A percentile compares a stretch with the other conserved stretches of the same genome.
These are phyloP conservation scores for Butastur rufipennis DNA, from an alignment of 2,113 vertebrate species.

Conservation along the genomic window DNA sequence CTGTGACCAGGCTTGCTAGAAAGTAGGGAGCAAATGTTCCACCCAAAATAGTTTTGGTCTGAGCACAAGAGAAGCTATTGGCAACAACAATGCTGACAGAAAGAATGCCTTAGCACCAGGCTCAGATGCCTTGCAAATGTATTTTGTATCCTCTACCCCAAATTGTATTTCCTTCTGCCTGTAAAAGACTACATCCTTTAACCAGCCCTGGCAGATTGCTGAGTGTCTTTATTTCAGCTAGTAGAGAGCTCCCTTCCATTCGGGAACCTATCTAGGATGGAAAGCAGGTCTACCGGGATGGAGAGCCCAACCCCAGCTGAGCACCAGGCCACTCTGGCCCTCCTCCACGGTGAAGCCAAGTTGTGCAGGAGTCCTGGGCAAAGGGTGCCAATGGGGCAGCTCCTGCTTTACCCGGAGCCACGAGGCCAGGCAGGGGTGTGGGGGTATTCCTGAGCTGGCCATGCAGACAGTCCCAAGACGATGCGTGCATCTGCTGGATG, in stretches of 20 bases:
- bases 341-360: neutral
- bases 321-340: neutral
- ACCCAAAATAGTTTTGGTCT: slow-evolving; percentile 47
- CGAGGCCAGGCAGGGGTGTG: fast-evolving
- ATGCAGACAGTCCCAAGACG: neutral
- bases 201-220: neutral
- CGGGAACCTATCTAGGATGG: neutral
- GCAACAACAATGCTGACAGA: neutral
- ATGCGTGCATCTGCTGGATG: neutral
- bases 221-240: slow-evolving; percentile 31
- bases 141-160: neutral
- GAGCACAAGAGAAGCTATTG: slow-evolving; percentile 42
- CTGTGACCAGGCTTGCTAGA: slow-evolving; percentile 25
- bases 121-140: slow-evolving; percentile 40
- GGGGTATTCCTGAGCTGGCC: neutral
- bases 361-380: neutral
- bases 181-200: neutral
- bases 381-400: neutral
- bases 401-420: neutral
- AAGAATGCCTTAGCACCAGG: neutral
- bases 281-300: neutral
- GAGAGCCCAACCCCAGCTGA: neutral
- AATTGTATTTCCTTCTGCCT: neutral
- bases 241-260: neutral
- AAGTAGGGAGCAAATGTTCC: slow-evolving; percentile 55